Percentiles rank a stretch among this genome's conserved stretches.
These are phyloP conservation scores for Amblyopsis hoosieri DNA, from an alignment of 2,797 vertebrate species.

Conservation along the genomic window DNA sequence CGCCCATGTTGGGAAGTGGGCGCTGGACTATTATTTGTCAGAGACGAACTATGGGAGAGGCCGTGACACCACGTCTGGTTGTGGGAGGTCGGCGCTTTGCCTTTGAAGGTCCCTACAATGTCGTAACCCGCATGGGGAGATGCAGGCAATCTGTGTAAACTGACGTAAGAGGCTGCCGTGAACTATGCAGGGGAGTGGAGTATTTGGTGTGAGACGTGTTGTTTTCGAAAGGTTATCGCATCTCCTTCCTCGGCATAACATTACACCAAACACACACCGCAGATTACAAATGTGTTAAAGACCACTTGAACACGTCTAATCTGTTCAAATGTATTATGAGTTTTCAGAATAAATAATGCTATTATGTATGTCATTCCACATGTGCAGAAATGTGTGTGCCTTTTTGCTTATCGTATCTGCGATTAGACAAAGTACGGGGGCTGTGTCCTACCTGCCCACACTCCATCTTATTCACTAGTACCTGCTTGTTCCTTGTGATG, in stretches of 20 bases:
- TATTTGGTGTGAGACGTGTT: conserved; percentile 5
- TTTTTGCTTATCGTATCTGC: conserved; percentile 51
- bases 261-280: too few relatives aligned
- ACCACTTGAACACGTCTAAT: conserved; percentile 23
- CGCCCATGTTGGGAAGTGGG: neutral
- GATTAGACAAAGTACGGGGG: conserved; percentile 50
- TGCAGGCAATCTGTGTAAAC: conserved; percentile 39
- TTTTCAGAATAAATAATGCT: conserved; percentile 64
- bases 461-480: conserved; percentile 3
- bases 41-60: conserved; percentile 2
- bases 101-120: conserved; percentile 57
- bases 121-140: conserved; percentile 59
- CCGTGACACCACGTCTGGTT: conserved; percentile 19
- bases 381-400: conserved; percentile 57
- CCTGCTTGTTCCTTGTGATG: too few relatives aligned
- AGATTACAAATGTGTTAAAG: neutral
- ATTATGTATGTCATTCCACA: conserved; percentile 56
- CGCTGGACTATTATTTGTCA: conserved; percentile 7
- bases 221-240: neutral
- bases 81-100: conserved; percentile 36
- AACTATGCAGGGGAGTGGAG: conserved; percentile 17
- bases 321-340: conserved; percentile 1
- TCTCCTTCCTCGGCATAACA: neutral
- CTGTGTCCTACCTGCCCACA: conserved; percentile 25
- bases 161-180: conserved; percentile 47